Evolutionary conservation across 2,888 invertebrate genomes (phyloP).

Genomic region (Tiphia femorata): DNA sequence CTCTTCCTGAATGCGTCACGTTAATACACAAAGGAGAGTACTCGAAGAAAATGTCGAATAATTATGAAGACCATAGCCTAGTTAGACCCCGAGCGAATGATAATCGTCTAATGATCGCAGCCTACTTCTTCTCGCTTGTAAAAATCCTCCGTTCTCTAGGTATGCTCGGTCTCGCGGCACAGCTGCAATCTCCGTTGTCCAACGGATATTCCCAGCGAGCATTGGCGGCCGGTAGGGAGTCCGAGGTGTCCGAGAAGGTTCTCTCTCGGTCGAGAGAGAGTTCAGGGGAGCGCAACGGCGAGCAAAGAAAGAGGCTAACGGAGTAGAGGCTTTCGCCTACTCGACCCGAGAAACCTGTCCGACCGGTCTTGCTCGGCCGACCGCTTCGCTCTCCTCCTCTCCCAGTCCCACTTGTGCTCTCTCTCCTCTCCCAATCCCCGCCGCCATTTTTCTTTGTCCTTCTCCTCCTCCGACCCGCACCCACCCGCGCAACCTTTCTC

Average conservation of each 20-base stretch:
- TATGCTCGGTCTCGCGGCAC: conserved; percentile 19
- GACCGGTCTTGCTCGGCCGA: conserved; percentile 60
- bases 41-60: too few relatives aligned
- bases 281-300: conserved; percentile 26
- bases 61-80: too few relatives aligned
- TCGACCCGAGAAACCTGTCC: conserved; percentile 62
- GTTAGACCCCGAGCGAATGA: too few relatives aligned
- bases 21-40: too few relatives aligned
- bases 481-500: neutral
- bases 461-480: neutral
- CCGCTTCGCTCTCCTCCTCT: conserved; percentile 22
- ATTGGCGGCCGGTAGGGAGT: conserved; percentile 25
- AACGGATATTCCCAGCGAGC: conserved; percentile 30
- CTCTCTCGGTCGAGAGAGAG: conserved; percentile 17
- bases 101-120: too few relatives aligned
- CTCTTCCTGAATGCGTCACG: too few relatives aligned
- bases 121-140: too few relatives aligned
- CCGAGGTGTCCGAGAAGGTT: conserved; percentile 36
- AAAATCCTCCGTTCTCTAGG: too few relatives aligned
- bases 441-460: conserved; percentile 3
- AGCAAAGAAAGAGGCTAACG: conserved; percentile 56
- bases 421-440: neutral
- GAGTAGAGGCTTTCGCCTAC: conserved; percentile 62
- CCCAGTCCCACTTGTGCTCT: neutral
- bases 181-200: conserved; percentile 14